A percentile compares a stretch with the other conserved stretches of the same genome.
phyloP scores from a whole-genome alignment of 2,888 invertebrate genomes.

The Drosophila greeni region DNA sequence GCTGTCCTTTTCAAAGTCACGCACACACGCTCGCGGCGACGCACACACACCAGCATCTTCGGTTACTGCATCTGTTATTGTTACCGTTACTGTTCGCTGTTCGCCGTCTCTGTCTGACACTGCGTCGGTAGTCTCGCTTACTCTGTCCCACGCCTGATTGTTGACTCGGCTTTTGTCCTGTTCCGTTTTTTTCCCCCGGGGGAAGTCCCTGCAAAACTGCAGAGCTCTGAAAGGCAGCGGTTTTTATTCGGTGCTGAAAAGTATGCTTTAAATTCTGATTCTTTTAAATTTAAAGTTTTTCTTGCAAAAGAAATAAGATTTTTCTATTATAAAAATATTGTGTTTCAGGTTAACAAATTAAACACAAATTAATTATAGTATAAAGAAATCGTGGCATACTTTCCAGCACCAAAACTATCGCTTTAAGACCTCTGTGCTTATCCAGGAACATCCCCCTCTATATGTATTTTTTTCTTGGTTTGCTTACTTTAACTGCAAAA shows the following conservation, averaged over 20 bases:
- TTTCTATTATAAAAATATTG: neutral
- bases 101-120: constrained; percentile 29
- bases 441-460: constrained; percentile 1
- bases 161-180: constrained; percentile 37
- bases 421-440: neutral
- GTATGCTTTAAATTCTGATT: neutral
- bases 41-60: constrained; percentile 12
- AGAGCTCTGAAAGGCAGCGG: neutral
- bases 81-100: constrained; percentile 23
- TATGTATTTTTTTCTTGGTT: constrained; percentile 16
- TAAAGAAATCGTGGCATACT: neutral
- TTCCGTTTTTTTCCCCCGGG: constrained; percentile 10
- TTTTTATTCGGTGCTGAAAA: neutral
- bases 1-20: constrained; percentile 38
- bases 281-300: neutral
- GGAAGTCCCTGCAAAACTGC: constrained; percentile 4
- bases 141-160: constrained; percentile 25
- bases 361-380: neutral
- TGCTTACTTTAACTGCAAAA: constrained; percentile 34
- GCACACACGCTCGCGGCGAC: neutral
- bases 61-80: constrained; percentile 32
- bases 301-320: neutral
- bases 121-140: constrained; percentile 14
- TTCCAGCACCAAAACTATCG: neutral
- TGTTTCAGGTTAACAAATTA: neutral